Evolutionary conservation across 2,797 vertebrate species (phyloP), one percentile per base, ranked within the genome.

Genomic region (Melanotaenia trifasciata): DNA sequence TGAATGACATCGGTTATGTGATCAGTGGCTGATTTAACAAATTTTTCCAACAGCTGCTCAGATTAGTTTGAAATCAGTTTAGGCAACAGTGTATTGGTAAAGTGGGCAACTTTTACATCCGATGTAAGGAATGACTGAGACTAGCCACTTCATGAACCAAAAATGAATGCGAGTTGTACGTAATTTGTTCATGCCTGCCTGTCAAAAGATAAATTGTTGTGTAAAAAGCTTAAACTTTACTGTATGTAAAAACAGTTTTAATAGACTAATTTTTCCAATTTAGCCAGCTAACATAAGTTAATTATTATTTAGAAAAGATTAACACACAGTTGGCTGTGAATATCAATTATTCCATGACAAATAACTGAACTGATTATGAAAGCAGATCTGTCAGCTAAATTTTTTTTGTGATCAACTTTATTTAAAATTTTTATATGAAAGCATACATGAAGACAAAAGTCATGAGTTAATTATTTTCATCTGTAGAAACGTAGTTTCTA

Each of bases 401-500:
- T 18, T 16, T 43, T 45, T 45, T 18, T 45, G 16, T 14, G 3
- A 2, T 40, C 4, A 40, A 4, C 13, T 40, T 40, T 40, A 40
- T 14, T 14, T 38, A 2, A 38, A 38, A 38, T 38, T 30, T 30
- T 30, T 5, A 30, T 3, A 38, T 38, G 36, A 2, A 40, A 40
- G 38, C 3, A 40, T 40, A 40, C 38, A 40, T 13, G 14, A 14
- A 20, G 18, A 50, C 9, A n/a, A 50, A 10, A 26, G 22, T 53
- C n/a, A 50, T 18, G 8, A 6, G 9, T 20, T 10, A 51, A 22
- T 51, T 9, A 2, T 51, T 22, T 11, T 67, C 58, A 56, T 60
- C 57, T 38, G 35, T 73, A 26, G 70, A 74, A 61, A 58, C 64
- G 47, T 24, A 64, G 62, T 74, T 76, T 74, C 38, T 64, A 33